Conservation (phyloP, 2,888 invertebrate species). For the Agrenia bidenticulata region DNA sequence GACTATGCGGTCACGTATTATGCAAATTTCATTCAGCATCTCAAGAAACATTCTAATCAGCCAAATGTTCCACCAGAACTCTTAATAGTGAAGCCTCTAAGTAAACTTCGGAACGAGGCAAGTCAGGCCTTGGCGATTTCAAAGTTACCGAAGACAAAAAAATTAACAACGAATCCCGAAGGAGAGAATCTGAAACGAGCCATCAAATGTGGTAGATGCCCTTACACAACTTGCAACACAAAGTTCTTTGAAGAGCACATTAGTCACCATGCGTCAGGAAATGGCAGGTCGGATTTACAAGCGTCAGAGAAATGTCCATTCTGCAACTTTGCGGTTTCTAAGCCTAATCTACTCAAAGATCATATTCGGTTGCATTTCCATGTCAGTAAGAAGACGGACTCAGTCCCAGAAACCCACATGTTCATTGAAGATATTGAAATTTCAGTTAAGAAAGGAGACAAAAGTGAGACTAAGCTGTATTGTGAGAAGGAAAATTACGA, state of each 20-base stretch:
- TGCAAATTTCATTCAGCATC: slow-evolving; percentile 79
- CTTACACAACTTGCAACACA: not conserved
- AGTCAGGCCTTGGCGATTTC: too few relatives aligned
- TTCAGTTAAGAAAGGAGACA: not conserved
- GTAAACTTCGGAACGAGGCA: slow-evolving; percentile 50
- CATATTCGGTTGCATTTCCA: slow-evolving; percentile 1
- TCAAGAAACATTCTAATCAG: slow-evolving; percentile 66
- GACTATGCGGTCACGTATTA: slow-evolving; percentile 86
- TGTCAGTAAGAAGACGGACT: not conserved
- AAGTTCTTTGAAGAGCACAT: not conserved
- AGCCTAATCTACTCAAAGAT: not conserved
- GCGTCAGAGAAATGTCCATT: not conserved
- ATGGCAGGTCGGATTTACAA: not conserved
- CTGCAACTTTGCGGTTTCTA: not conserved
- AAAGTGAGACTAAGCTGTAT: not conserved
- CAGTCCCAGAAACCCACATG: not conserved
- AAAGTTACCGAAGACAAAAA: too few relatives aligned
- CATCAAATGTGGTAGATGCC: not conserved
- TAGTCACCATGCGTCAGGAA: not conserved
- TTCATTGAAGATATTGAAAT: not conserved
- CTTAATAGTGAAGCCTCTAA: slow-evolving; percentile 35
- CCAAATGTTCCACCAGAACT: slow-evolving; percentile 43
- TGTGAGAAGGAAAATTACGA: slow-evolving; percentile 2
- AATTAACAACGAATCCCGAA: not conserved
- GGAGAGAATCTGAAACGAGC: not conserved